A percentile compares a stretch with the other conserved stretches of the same genome.
These are phyloP conservation scores for Meriones psammophilus DNA, from an alignment of 2,797 vertebrate genomes.

Conservation along the genomic window DNA sequence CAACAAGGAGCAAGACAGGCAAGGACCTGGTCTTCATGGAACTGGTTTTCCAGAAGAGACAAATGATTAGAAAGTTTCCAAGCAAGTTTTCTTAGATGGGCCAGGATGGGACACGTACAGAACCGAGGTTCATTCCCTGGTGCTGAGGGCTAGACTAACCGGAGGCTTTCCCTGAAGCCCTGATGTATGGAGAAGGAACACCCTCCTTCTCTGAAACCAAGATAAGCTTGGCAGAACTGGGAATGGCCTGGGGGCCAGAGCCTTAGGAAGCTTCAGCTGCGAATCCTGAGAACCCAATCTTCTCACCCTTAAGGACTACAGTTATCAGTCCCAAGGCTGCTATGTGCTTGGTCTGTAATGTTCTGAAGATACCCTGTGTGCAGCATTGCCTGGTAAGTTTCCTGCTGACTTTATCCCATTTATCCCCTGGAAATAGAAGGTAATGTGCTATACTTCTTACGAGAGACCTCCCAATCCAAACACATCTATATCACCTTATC, in stretches of 20 bases:
- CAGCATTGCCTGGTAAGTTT: not conserved
- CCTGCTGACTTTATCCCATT: not conserved
- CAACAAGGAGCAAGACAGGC: not conserved
- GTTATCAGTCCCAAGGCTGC: not conserved
- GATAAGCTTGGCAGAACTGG: not conserved
- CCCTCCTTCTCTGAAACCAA: not conserved
- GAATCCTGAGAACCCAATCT: not conserved
- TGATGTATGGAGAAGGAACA: not conserved
- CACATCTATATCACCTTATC: not conserved
- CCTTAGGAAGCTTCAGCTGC: not conserved
- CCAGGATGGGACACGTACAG: not conserved
- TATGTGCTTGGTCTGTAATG: not conserved
- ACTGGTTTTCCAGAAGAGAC: slow-evolving; percentile 8
- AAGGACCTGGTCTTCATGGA: not conserved
- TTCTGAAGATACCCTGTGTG: not conserved
- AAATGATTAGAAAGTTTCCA: not conserved
- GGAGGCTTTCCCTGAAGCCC: not conserved
- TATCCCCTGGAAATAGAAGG: not conserved
- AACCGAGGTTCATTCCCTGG: not conserved
- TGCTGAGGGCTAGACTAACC: not conserved
- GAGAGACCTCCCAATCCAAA: not conserved
- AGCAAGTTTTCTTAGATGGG: not conserved
- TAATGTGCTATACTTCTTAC: not conserved
- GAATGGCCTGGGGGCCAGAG: not conserved
- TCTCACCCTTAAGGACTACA: not conserved